phyloP scores from a whole-genome alignment of 2,888 invertebrate genomes.

The Sepioteuthis lessoniana region DNA sequence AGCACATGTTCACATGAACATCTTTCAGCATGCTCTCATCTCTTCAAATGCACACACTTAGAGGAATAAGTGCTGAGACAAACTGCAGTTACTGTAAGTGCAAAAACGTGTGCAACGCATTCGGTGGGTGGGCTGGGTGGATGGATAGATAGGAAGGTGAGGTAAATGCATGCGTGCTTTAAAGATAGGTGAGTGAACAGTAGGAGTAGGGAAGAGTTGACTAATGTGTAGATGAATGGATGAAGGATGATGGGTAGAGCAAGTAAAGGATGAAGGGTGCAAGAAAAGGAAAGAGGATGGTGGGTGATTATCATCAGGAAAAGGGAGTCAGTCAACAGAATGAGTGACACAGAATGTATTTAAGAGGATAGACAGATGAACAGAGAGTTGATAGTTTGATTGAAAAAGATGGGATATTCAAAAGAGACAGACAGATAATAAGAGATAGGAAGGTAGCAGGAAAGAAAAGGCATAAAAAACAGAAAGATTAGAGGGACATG shows the following conservation, averaged over 20 bases:
- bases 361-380: not conserved
- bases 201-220: not conserved
- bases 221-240: not conserved
- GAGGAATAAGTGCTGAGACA: conserved; percentile 6
- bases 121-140: not conserved
- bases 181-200: not conserved
- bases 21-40: conserved; percentile 5
- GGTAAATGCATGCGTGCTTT: not conserved
- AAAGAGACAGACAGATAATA: not conserved
- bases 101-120: not conserved
- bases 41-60: not conserved
- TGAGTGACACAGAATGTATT: not conserved
- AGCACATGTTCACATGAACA: not conserved
- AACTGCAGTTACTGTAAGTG: not conserved
- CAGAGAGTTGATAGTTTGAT: not conserved
- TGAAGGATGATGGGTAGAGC: not conserved
- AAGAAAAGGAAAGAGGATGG: not conserved
- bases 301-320: not conserved
- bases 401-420: not conserved
- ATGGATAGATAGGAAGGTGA: not conserved
- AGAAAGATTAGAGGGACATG: too few relatives aligned
- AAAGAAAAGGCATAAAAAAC: not conserved
- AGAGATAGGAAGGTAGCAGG: not conserved
- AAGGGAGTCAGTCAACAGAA: not conserved
- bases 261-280: too few relatives aligned